Percentiles rank a stretch among this genome's conserved stretches.
These are phyloP conservation scores for Coelopa frigida DNA, from an alignment of 1,140 invertebrate genomes.

Conservation along the genomic window DNA sequence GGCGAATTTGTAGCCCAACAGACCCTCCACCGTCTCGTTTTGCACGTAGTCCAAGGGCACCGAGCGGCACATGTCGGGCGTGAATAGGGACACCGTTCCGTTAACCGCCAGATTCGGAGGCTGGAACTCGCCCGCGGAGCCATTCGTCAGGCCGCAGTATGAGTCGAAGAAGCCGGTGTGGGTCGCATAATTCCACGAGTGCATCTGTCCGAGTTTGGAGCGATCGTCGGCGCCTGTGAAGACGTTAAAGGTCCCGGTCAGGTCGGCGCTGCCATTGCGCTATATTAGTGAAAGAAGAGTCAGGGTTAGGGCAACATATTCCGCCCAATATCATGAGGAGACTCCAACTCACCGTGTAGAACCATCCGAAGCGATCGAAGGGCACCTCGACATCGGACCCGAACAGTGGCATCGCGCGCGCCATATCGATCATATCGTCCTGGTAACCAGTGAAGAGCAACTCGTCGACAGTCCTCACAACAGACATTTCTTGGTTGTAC, in stretches of 20 bases:
- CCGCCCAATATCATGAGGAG: background rate
- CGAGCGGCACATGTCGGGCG: slow-evolving; percentile 61
- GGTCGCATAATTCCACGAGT: slow-evolving; percentile 60
- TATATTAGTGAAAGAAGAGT: slow-evolving; percentile 26
- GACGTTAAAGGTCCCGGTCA: slow-evolving; percentile 68
- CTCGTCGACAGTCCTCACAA: slow-evolving; percentile 60
- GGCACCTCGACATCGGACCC: slow-evolving; percentile 49
- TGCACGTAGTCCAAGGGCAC: slow-evolving; percentile 52
- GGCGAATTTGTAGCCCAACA: slow-evolving; percentile 52
- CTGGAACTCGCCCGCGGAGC: slow-evolving; percentile 71
- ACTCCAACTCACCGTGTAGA: slow-evolving; percentile 61
- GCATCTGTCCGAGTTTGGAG: slow-evolving; percentile 55
- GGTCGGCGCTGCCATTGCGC: slow-evolving; percentile 64
- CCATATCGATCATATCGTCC: slow-evolving; percentile 61
- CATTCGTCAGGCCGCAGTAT: slow-evolving; percentile 51
- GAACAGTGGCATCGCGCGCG: slow-evolving; percentile 50
- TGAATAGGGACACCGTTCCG: slow-evolving; percentile 56
- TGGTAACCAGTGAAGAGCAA: slow-evolving; percentile 72
- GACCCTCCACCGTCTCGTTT: slow-evolving; percentile 48
- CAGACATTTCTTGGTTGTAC: slow-evolving; percentile 49
- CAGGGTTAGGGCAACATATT: too few relatives aligned
- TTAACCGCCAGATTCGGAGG: slow-evolving; percentile 53
- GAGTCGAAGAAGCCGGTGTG: slow-evolving; percentile 54
- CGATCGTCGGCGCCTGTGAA: slow-evolving; percentile 57
- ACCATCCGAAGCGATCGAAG: slow-evolving; percentile 71